A percentile compares a stretch with the other conserved stretches of the same genome.
Conservation (phyloP, 2,888 invertebrate genomes). For the Drosophila engyochracea region DNA sequence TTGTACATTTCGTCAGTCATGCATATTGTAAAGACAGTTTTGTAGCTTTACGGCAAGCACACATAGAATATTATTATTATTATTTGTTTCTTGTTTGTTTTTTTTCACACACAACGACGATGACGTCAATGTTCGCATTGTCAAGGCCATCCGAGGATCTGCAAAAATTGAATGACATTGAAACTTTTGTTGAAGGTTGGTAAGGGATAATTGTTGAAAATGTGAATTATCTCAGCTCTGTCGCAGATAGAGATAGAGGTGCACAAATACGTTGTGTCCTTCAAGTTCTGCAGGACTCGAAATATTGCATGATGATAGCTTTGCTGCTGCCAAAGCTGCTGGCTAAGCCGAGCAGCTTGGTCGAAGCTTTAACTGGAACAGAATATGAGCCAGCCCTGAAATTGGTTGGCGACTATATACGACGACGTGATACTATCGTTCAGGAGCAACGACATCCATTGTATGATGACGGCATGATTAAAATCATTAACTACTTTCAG, state of each 20-base stretch:
- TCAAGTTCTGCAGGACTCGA: slow-evolving; percentile 38
- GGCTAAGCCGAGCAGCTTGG: slow-evolving; percentile 8
- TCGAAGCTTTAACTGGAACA: slow-evolving; percentile 20
- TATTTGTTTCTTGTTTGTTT: neutral
- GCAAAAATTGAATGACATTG: neutral
- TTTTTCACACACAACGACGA: neutral
- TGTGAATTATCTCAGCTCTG: neutral
- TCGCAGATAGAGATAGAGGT: slow-evolving; percentile 39
- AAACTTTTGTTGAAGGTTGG: neutral
- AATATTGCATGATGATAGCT: slow-evolving; percentile 44
- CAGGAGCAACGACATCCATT: slow-evolving; percentile 41
- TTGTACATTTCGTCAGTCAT: neutral
- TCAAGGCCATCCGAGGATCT: neutral
- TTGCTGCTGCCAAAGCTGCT: slow-evolving; percentile 58
- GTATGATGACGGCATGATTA: slow-evolving; percentile 50
- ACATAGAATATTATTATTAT: neutral
- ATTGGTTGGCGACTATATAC: slow-evolving; percentile 43
- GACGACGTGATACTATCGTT: slow-evolving; percentile 39
- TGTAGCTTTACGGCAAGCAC: neutral
- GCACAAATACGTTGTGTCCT: slow-evolving; percentile 50
- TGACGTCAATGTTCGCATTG: neutral
- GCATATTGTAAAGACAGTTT: neutral
- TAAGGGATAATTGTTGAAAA: neutral
- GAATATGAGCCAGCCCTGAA: slow-evolving; percentile 31
- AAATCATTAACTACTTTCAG: slow-evolving; percentile 63